Conservation (phyloP, 2,797 vertebrate species). For the Melanogrammus aeglefinus region DNA sequence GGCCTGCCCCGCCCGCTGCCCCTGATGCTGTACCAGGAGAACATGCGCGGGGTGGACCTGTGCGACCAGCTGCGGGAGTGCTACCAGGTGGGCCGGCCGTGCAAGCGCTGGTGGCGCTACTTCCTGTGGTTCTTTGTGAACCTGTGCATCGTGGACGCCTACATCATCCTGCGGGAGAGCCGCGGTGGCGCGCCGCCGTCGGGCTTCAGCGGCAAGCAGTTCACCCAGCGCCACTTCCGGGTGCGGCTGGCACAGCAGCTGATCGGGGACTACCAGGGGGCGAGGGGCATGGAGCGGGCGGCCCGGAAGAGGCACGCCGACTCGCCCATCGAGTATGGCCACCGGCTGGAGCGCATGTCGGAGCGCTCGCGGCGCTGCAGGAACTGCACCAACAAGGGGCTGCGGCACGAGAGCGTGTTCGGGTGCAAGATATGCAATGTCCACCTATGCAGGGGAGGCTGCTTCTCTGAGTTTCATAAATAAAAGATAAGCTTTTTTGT, state of each 20-base stretch:
- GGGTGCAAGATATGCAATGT: constrained; percentile 85
- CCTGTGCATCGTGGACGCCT: constrained; percentile 80
- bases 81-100: constrained; percentile 80
- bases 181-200: constrained; percentile 68
- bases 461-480: constrained; percentile 86
- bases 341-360: constrained; percentile 82
- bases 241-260: constrained; percentile 80
- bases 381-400: constrained; percentile 83
- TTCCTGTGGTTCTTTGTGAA: constrained; percentile 84
- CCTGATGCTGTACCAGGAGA: constrained; percentile 79
- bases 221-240: constrained; percentile 81
- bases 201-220: constrained; percentile 79
- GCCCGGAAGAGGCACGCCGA: constrained; percentile 79
- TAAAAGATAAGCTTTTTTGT: constrained; percentile 56
- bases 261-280: constrained; percentile 82
- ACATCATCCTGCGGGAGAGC: constrained; percentile 76
- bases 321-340: constrained; percentile 80
- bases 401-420: constrained; percentile 80
- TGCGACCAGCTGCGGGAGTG: constrained; percentile 81
- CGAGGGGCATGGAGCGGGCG: constrained; percentile 79
- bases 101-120: constrained; percentile 85
- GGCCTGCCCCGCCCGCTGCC: constrained; percentile 74
- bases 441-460: constrained; percentile 81
- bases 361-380: constrained; percentile 81
- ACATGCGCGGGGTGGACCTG: constrained; percentile 81